Conservation (phyloP, 1,140 invertebrate species). For the Aethina tumida region DNA sequence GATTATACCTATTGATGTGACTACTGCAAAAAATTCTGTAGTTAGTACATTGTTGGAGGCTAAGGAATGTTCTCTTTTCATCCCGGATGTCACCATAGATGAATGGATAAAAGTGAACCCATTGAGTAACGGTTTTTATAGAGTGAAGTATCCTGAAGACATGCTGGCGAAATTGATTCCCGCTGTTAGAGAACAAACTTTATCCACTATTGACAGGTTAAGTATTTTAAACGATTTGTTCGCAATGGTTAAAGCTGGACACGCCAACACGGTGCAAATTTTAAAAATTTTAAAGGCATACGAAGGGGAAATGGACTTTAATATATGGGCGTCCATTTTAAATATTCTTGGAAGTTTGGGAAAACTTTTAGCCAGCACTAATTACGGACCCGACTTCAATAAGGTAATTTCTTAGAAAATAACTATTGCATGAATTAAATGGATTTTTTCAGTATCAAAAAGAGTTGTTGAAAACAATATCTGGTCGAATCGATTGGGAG, state of each 20-base stretch:
- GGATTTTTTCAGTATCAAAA: slow-evolving; percentile 47
- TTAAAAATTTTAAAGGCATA: slow-evolving; percentile 57
- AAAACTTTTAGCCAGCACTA: slow-evolving; percentile 66
- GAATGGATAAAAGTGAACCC: slow-evolving; percentile 88
- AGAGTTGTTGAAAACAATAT: slow-evolving; percentile 59
- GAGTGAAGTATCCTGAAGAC: slow-evolving; percentile 74
- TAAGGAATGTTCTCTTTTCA: slow-evolving; percentile 46
- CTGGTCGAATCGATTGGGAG: slow-evolving; percentile 67
- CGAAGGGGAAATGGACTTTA: slow-evolving; percentile 78
- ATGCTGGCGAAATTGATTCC: slow-evolving; percentile 70
- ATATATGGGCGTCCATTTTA: slow-evolving; percentile 81
- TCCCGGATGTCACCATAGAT: slow-evolving; percentile 56
- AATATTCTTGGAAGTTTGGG: slow-evolving; percentile 66
- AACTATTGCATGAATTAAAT: slow-evolving; percentile 1
- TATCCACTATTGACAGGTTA: slow-evolving; percentile 80
- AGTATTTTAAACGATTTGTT: slow-evolving; percentile 88
- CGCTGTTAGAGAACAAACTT: slow-evolving; percentile 63
- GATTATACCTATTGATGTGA: slow-evolving; percentile 84
- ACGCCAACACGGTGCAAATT: slow-evolving; percentile 67
- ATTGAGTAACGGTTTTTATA: slow-evolving; percentile 72
- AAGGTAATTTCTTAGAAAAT: slow-evolving; percentile 26
- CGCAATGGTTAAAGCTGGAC: slow-evolving; percentile 82
- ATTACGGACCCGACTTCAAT: slow-evolving; percentile 62
- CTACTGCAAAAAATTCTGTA: slow-evolving; percentile 58
- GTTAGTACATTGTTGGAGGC: slow-evolving; percentile 57